Base-by-base conservation (phyloP, 2,888 invertebrate genomes). In the Cordilura impudica region DNA sequence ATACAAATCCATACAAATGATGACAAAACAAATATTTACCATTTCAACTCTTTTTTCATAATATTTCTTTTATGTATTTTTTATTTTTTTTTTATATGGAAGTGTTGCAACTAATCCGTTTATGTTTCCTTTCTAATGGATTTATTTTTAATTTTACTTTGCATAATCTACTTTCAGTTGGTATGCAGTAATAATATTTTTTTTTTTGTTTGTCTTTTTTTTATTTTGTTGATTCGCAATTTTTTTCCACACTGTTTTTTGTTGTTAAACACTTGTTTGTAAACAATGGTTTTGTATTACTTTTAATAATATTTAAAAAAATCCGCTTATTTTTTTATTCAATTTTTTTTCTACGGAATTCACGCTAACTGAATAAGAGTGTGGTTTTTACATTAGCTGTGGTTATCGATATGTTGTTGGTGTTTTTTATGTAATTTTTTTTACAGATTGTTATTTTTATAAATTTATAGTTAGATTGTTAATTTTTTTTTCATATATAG, bases 201-300 rank as follows among this genome's bases (percentile, higher is more conserved):
- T 19, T 21, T 35, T 19, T 2, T 29, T 47, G 47, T 19, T 60
- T 70, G 19, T 56, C 19, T 53, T 7, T 35, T 45, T 54, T 26
- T 21, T 43, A 2, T 45, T 45, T 45, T 16, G 1, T 16, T 19
- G 14, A 18, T 47, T 4, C 6, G 7, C 6, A 16, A 10, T 51
- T 23, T n/a, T n/a, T 21, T 23, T 66, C 31, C 51, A 45, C 43
- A 43, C 51, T 66, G 66, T 60, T 63, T n/a, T 72, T 71, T 43
- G 19, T 14, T 61, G 29, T 61, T 53, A 51, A 65, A 58, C 65
- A 65, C 67, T 74, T 47, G 78, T 45, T 58, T 56, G n/a, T 49
- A 65, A 69, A 78, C 69, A 78, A 65, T 73, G 43, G 58, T 78
- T 58, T 73, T 70, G 26, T 26, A 53, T 73, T 78, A 60, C 53